Percentiles rank a stretch among this genome's conserved stretches.
These are phyloP conservation scores for Pundamilia nyererei DNA, from an alignment of 2,113 vertebrate genomes.

Conservation along the genomic window DNA sequence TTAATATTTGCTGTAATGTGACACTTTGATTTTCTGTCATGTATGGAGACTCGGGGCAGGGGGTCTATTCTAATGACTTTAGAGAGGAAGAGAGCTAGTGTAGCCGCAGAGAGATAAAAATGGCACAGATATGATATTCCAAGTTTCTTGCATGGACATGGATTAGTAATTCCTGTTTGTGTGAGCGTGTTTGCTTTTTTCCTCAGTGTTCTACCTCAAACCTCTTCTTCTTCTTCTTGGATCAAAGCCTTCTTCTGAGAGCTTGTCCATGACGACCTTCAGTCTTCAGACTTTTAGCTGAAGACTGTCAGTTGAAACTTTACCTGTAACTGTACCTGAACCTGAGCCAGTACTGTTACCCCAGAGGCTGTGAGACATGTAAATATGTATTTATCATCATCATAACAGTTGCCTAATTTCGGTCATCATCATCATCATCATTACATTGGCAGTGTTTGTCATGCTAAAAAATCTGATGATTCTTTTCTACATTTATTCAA, in stretches of 20 bases:
- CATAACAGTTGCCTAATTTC: neutral
- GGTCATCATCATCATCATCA: neutral
- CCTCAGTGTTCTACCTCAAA: neutral
- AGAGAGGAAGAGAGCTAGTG: neutral
- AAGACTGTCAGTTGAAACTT: neutral
- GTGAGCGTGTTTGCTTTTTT: neutral
- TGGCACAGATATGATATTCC: neutral
- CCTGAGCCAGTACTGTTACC: neutral
- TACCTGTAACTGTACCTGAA: neutral
- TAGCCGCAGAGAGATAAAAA: neutral
- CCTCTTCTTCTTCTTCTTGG: neutral
- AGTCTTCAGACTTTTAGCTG: neutral
- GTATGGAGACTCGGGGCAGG: neutral
- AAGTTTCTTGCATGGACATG: neutral
- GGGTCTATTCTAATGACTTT: constrained; percentile 36
- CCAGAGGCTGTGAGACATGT: neutral
- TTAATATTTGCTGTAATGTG: constrained; percentile 4
- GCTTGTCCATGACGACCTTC: neutral
- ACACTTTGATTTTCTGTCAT: constrained; percentile 19
- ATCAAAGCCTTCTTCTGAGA: neutral
- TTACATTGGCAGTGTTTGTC: neutral
- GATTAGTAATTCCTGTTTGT: neutral
- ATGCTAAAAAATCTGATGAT: neutral
- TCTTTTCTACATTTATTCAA: neutral
- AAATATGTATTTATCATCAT: neutral